A percentile compares a stretch with the other conserved stretches of the same genome.
phyloP scores from a whole-genome alignment of 1,140 invertebrate species.

The Philotrypesis tridentata region DNA sequence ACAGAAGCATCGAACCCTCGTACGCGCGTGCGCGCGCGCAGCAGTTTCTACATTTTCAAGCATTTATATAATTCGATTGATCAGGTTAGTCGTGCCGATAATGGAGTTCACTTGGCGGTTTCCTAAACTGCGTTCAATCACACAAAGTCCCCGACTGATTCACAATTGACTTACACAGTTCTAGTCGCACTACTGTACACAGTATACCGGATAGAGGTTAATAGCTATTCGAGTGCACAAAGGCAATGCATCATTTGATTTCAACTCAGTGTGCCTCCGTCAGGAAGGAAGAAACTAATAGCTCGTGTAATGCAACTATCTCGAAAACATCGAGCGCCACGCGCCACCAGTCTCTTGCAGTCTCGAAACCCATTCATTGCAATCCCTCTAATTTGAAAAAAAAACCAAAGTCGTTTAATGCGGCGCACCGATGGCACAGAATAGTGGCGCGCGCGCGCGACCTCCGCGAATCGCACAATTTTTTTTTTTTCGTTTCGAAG shows the following conservation, averaged over 20 bases:
- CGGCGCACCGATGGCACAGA: too few relatives aligned
- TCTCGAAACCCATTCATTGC: too few relatives aligned
- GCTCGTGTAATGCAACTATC: not conserved
- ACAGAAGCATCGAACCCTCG: too few relatives aligned
- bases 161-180: slow-evolving; percentile 24
- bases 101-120: slow-evolving; percentile 2
- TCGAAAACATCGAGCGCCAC: not conserved
- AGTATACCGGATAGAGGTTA: slow-evolving; percentile 4
- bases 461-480: too few relatives aligned
- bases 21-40: too few relatives aligned
- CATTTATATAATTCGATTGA: too few relatives aligned
- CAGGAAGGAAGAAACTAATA: not conserved
- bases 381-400: too few relatives aligned
- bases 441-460: too few relatives aligned
- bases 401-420: too few relatives aligned
- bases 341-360: too few relatives aligned
- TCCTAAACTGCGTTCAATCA: slow-evolving; percentile 3
- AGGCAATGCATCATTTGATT: slow-evolving; percentile 15
- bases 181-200: not conserved
- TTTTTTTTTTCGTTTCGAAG: too few relatives aligned
- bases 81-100: not conserved
- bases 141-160: slow-evolving; percentile 6
- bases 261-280: not conserved
- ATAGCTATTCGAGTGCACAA: slow-evolving; percentile 16
- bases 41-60: too few relatives aligned